Evolutionary conservation across 2,797 vertebrate species (phyloP).

Genomic region (Brachyrhaphis roseni): DNA sequence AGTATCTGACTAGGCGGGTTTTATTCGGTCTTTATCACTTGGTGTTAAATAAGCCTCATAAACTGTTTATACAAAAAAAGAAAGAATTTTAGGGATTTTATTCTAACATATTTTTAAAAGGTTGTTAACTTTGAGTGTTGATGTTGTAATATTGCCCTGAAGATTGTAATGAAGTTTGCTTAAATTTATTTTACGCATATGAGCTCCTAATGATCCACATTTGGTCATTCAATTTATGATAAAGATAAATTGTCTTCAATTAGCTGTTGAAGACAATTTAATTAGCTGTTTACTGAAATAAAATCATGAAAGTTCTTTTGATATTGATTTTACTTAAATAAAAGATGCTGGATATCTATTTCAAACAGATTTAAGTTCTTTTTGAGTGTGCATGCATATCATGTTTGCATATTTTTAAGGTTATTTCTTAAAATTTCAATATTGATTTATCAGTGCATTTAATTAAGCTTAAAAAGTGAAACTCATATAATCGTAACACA

Average conservation of each 20-base stretch:
- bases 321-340: background rate
- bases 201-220: background rate
- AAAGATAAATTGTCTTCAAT: background rate
- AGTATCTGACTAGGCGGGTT: slow-evolving; percentile 9
- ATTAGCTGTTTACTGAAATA: background rate
- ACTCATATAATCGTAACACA: background rate
- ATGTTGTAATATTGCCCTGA: slow-evolving; percentile 24
- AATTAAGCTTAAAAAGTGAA: background rate
- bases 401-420: background rate
- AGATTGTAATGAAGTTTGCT: slow-evolving; percentile 5
- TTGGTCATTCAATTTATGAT: background rate
- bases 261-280: no score
- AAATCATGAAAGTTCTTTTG: background rate
- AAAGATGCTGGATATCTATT: background rate
- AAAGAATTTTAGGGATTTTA: slow-evolving; percentile 11
- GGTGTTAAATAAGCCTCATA: slow-evolving; percentile 9
- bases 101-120: slow-evolving; percentile 32
- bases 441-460: background rate
- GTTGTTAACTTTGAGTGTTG: slow-evolving; percentile 12
- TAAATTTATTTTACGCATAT: background rate
- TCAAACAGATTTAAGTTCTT: background rate
- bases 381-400: background rate
- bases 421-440: background rate
- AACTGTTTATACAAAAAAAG: background rate
- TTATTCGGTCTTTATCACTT: slow-evolving; percentile 17